Percentiles rank a stretch among this genome's conserved stretches.
phyloP scores from a whole-genome alignment of 2,113 vertebrate species.

The Rhinogobius similis region DNA sequence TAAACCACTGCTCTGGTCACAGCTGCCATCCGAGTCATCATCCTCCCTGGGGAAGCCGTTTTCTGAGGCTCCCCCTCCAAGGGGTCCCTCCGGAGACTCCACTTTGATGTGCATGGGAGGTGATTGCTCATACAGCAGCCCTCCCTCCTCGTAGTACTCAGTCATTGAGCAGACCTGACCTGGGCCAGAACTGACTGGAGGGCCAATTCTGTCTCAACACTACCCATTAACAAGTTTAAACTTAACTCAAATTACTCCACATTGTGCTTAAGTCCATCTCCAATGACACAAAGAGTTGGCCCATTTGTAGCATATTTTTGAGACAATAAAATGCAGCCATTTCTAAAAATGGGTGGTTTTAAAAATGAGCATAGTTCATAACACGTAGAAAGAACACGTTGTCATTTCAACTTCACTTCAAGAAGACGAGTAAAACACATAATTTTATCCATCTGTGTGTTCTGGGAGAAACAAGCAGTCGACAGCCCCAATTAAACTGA shows the following conservation, averaged over 20 bases:
- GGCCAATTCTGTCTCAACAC: constrained; percentile 67
- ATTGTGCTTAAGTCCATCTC: constrained; percentile 3
- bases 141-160: constrained; percentile 84
- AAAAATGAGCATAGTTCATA: constrained; percentile 11
- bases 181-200: constrained; percentile 70
- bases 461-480: constrained; percentile 31
- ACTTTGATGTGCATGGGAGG: constrained; percentile 85
- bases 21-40: constrained; percentile 80
- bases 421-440: constrained; percentile 7
- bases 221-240: constrained; percentile 63
- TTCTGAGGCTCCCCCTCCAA: constrained; percentile 77
- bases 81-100: constrained; percentile 82
- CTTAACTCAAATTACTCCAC: constrained; percentile 5
- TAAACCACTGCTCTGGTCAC: constrained; percentile 71
- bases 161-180: constrained; percentile 78
- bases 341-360: background rate
- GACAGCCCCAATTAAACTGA: constrained; percentile 38
- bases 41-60: constrained; percentile 81
- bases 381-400: constrained; percentile 10
- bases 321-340: background rate
- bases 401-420: background rate
- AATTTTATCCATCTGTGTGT: constrained; percentile 41
- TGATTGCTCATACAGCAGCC: constrained; percentile 83
- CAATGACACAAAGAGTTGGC: background rate
- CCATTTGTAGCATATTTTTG: too few species aligned